Evolutionary conservation across 2,797 vertebrate genomes (phyloP).

Genomic region (Bryconaethiops microstoma): DNA sequence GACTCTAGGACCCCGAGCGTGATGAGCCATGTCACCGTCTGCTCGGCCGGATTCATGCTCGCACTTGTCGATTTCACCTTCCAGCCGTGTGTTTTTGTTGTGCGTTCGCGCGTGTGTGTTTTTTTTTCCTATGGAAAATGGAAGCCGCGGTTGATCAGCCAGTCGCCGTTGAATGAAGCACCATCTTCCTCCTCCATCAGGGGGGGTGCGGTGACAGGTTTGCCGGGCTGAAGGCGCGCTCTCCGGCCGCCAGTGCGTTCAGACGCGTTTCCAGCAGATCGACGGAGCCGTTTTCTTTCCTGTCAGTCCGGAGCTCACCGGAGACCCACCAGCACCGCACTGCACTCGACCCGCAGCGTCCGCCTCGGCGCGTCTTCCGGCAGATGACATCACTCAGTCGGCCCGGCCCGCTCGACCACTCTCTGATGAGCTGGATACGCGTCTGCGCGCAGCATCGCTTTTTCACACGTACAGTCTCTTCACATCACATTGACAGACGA

Average conservation of each 20-base stretch:
- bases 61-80: conserved; percentile 43
- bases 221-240: not conserved
- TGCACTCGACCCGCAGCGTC: conserved; percentile 68
- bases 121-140: conserved; percentile 4
- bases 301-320: conserved; percentile 71
- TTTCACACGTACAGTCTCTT: conserved; percentile 12
- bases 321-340: not conserved
- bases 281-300: conserved; percentile 25
- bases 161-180: conserved; percentile 45
- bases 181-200: conserved; percentile 51
- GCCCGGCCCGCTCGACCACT: conserved; percentile 57
- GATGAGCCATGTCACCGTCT: conserved; percentile 98
- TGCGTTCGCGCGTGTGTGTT: not conserved
- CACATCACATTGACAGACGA: conserved; percentile 2
- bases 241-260: not conserved
- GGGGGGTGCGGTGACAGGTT: conserved; percentile 34
- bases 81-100: too few species aligned
- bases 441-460: conserved; percentile 31
- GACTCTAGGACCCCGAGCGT: conserved; percentile 93
- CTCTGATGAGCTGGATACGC: conserved; percentile 7
- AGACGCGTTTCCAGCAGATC: not conserved
- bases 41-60: conserved; percentile 92
- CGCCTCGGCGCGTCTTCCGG: conserved; percentile 66
- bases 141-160: conserved; percentile 29
- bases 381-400: conserved; percentile 79